These are phyloP conservation scores for Andrena bucephala DNA, from an alignment of 2,888 invertebrate genomes.

Conservation along the genomic window DNA sequence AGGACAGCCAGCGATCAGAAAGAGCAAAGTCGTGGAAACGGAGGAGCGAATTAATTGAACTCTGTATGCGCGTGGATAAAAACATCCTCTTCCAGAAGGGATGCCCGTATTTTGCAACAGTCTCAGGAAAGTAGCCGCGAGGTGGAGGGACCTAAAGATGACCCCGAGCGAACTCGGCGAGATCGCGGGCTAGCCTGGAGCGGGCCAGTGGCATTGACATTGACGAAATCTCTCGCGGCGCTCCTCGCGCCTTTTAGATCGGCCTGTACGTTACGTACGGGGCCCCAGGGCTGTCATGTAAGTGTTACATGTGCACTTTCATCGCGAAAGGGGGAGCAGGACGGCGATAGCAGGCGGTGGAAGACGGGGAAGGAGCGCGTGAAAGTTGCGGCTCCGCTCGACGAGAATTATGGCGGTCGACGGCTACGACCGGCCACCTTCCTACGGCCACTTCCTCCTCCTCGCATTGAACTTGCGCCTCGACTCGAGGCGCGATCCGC, in stretches of 20 bases:
- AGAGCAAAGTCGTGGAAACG: conserved; percentile 24
- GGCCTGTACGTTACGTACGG: conserved; percentile 72
- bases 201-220: conserved; percentile 62
- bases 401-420: conserved; percentile 64
- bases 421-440: conserved; percentile 34
- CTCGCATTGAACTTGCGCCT: conserved; percentile 76
- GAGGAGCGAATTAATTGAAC: conserved; percentile 19
- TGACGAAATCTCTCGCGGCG: conserved; percentile 66
- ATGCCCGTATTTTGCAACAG: background rate
- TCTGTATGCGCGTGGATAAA: background rate
- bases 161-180: background rate
- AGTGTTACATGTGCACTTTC: conserved; percentile 84
- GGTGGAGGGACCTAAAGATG: background rate
- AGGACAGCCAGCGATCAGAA: conserved; percentile 18
- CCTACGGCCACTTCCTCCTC: conserved; percentile 55
- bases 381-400: conserved; percentile 73
- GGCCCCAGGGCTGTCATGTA: conserved; percentile 72
- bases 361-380: conserved; percentile 49
- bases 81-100: background rate
- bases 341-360: background rate
- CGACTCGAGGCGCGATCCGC: conserved; percentile 27
- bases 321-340: conserved; percentile 65
- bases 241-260: conserved; percentile 56
- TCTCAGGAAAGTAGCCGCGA: background rate
- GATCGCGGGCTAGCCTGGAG: background rate